phyloP scores from a whole-genome alignment of 1,140 invertebrate species.

The Adelges cooleyi region DNA sequence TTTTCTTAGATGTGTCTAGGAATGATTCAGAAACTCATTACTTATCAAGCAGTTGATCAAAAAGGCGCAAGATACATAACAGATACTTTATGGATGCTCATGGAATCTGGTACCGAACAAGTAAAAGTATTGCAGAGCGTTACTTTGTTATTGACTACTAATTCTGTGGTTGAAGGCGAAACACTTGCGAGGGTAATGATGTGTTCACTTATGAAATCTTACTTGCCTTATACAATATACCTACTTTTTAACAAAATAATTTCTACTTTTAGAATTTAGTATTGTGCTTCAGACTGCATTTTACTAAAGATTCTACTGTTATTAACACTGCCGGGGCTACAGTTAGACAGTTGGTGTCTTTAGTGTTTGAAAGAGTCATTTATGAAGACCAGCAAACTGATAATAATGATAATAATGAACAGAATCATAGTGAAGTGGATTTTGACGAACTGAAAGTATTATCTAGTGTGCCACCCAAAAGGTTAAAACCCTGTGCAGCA shows the following conservation, averaged over 20 bases:
- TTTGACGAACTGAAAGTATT: constrained; percentile 67
- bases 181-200: constrained; percentile 70
- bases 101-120: constrained; percentile 86
- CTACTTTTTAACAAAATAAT: background rate
- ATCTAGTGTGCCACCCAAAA: constrained; percentile 62
- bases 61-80: constrained; percentile 86
- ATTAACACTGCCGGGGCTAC: constrained; percentile 95
- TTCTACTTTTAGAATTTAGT: constrained; percentile 68
- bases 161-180: constrained; percentile 83
- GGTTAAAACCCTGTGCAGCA: constrained; percentile 73
- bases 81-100: constrained; percentile 82
- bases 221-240: too few species aligned
- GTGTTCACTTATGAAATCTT: too few species aligned
- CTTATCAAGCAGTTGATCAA: constrained; percentile 69
- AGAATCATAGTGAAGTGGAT: constrained; percentile 44
- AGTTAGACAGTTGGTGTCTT: constrained; percentile 86
- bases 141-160: constrained; percentile 85
- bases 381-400: constrained; percentile 50
- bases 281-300: constrained; percentile 88
- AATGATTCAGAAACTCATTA: constrained; percentile 76
- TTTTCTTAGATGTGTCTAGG: constrained; percentile 68
- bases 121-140: constrained; percentile 94
- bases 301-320: constrained; percentile 83
- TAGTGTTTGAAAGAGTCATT: constrained; percentile 90
- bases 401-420: constrained; percentile 28